Base-by-base conservation (phyloP, 1,140 invertebrate species). In the Macrobrachium rosenbergii region DNA sequence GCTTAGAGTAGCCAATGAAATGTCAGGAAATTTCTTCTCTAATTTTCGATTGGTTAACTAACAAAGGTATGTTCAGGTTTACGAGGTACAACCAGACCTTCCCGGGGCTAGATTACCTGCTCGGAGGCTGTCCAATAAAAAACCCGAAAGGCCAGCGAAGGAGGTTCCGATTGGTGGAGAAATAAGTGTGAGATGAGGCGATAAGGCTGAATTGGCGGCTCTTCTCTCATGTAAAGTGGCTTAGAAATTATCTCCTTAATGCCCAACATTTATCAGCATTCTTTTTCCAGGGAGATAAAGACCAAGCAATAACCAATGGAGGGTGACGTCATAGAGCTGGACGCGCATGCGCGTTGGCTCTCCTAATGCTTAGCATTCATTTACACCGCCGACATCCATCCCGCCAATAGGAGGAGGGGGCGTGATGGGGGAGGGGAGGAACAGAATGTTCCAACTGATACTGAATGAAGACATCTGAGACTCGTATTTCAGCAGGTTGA, bases 171-270 rank as follows among this genome's bases (percentile, higher is more conserved):
- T 81, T 81, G 79, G 79, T n/a, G 62, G 79, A 81, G 63, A 67
- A 43, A n/a, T 2, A 17, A 58, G 75, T 58, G 43, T 58, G 45
- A 58, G 79, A 63, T 45, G 28, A 63, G 19, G 2, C 63, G 79
- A 67, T 67, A 37, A 63, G 43, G 37, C 8, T 58, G 79, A n/a
- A 43, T 45, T 81, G 79, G 62, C 79, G 62, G 79, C 62, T 81
- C 64, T 45, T 81, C 62, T 67, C 79, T 81, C 62, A 81, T 81
- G 79, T 81, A 81, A 81, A 81, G 79, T 81, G 79, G 63, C 79
- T 81, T 43, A 52, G 79, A 67, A 81, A 81, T 81, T 81, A 81
- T 81, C 79, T 60, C 64, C 79, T 21, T 81, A 81, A 81, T 81
- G 62, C 79, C 79, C 64, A 67, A 64, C 63, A 81, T 81, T 81